Conservation (phyloP, 2,797 vertebrate genomes). For the Heteromormyrus szaboi region DNA sequence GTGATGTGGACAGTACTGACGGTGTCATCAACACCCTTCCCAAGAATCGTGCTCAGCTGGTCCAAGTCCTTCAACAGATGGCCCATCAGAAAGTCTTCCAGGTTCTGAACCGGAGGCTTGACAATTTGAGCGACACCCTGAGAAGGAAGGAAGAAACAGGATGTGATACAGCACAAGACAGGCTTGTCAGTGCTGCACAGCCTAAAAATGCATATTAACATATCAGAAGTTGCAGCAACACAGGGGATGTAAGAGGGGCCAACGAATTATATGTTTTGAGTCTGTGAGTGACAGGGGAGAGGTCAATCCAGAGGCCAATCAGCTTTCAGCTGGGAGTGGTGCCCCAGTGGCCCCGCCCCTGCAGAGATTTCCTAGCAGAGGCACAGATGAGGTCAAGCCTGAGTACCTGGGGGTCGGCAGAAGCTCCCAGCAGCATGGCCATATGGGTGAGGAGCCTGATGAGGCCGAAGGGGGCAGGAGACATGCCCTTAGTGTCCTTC, state of each 20-base stretch:
- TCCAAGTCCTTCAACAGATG: slow-evolving; percentile 73
- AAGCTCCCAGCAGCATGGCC: slow-evolving; percentile 74
- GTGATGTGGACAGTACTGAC: slow-evolving; percentile 62
- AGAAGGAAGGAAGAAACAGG: not conserved
- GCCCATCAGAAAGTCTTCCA: slow-evolving; percentile 59
- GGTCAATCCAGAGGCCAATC: not conserved
- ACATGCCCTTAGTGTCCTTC: slow-evolving; percentile 67
- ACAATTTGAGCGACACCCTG: slow-evolving; percentile 63
- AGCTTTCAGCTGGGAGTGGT: not conserved
- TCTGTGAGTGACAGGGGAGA: not conserved
- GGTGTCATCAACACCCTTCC: slow-evolving; percentile 76
- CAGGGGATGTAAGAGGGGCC: not conserved
- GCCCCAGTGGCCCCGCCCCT: not conserved
- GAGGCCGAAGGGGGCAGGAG: slow-evolving; percentile 64
- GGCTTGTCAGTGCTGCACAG: not conserved
- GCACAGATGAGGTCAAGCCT: not conserved
- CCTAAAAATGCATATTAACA: not conserved
- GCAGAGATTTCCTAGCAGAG: not conserved
- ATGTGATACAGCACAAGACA: not conserved
- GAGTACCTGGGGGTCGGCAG: slow-evolving; percentile 56
- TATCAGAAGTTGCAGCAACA: not conserved
- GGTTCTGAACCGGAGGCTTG: slow-evolving; percentile 56
- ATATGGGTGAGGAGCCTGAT: slow-evolving; percentile 79
- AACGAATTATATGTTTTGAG: not conserved
- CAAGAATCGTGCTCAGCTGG: slow-evolving; percentile 68